Conservation (phyloP, 2,888 invertebrate genomes). For the Aquatica leii region DNA sequence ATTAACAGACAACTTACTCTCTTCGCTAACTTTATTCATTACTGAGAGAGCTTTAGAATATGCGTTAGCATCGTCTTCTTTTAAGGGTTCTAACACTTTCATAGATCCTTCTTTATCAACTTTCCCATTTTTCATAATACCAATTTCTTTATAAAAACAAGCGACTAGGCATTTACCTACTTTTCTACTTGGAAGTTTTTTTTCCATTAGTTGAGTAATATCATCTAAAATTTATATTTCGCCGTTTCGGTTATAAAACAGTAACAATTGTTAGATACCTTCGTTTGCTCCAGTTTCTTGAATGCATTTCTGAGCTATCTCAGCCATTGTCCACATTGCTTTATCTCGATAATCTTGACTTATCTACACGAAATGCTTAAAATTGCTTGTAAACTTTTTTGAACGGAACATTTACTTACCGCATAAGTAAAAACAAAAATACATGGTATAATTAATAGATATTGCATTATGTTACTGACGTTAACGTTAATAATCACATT, state of each 20-base stretch:
- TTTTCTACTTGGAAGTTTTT: constrained; percentile 57
- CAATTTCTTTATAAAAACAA: constrained; percentile 48
- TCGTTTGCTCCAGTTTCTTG: constrained; percentile 53
- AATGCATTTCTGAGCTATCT: constrained; percentile 49
- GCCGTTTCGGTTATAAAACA: too few species aligned
- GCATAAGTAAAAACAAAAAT: too few species aligned
- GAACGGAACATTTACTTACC: too few species aligned
- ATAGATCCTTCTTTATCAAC: constrained; percentile 48
- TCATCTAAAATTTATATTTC: too few species aligned
- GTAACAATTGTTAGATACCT: too few species aligned
- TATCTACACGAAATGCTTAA: not conserved
- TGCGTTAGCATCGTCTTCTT: constrained; percentile 54
- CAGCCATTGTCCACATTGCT: constrained; percentile 44
- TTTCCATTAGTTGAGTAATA: constrained; percentile 49
- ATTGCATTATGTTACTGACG: too few species aligned
- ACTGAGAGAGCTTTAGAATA: constrained; percentile 57
- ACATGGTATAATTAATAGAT: too few species aligned
- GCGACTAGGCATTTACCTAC: constrained; percentile 61
- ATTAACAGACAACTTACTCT: constrained; percentile 46
- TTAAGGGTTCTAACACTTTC: constrained; percentile 54
- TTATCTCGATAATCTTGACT: constrained; percentile 19
- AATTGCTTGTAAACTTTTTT: not conserved
- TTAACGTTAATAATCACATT: too few species aligned
- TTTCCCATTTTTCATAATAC: constrained; percentile 24
- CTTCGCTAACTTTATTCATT: constrained; percentile 57